Evolutionary conservation across 1,140 invertebrate species (phyloP).

Genomic region (Plutomurus gul): DNA sequence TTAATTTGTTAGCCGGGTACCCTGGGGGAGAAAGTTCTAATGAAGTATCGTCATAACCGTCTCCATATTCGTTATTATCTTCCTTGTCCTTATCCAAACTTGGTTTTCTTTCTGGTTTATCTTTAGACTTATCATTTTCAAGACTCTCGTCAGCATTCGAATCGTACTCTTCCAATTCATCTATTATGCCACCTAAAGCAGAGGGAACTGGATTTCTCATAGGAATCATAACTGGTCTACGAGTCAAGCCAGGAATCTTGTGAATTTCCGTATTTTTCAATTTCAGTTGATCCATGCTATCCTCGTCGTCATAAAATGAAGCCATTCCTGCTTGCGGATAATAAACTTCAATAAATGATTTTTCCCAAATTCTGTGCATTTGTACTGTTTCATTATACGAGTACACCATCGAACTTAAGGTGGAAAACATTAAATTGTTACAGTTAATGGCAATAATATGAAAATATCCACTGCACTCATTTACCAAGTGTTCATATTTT

Average conservation of each 20-base stretch:
- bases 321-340: constrained; percentile 36
- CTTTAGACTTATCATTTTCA: neutral
- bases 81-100: neutral
- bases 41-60: neutral
- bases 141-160: neutral
- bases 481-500: no score
- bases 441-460: no score
- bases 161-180: neutral
- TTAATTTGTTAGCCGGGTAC: constrained; percentile 10
- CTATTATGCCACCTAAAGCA: neutral
- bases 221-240: neutral
- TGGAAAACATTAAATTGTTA: no score
- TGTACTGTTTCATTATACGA: no score
- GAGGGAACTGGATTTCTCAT: neutral
- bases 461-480: no score
- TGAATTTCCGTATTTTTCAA: constrained; percentile 52
- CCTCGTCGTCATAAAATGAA: constrained; percentile 47
- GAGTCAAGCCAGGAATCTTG: constrained; percentile 27
- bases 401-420: no score
- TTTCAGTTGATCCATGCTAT: constrained; percentile 46
- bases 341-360: no score
- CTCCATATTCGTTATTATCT: constrained; percentile 1
- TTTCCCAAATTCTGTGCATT: no score
- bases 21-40: neutral
- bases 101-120: neutral